These are phyloP conservation scores for Drosophila nr. perissopoda DNA, from an alignment of 2,888 invertebrate genomes.

Conservation along the genomic window DNA sequence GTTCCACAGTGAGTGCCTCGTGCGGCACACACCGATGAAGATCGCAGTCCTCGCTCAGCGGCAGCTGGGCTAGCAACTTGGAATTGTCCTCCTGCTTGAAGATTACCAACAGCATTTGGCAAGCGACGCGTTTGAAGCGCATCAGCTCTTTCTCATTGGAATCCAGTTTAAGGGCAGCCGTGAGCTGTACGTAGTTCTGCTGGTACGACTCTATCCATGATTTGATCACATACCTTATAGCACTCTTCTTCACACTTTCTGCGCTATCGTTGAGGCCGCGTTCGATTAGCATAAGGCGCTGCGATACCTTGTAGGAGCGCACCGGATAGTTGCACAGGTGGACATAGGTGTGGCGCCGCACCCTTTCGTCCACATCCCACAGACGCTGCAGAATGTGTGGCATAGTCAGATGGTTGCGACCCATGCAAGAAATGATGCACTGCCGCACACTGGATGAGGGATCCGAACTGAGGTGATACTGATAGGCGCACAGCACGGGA, in stretches of 20 bases:
- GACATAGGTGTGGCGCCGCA: slow-evolving; percentile 87
- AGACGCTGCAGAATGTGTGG: slow-evolving; percentile 89
- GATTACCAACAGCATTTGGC: slow-evolving; percentile 86
- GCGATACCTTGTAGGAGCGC: slow-evolving; percentile 87
- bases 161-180: slow-evolving; percentile 91
- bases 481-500: slow-evolving; percentile 90
- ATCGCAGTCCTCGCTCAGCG: slow-evolving; percentile 82
- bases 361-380: slow-evolving; percentile 91
- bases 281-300: slow-evolving; percentile 87
- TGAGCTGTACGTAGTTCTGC: slow-evolving; percentile 89
- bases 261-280: slow-evolving; percentile 88
- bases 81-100: slow-evolving; percentile 86
- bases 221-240: slow-evolving; percentile 87
- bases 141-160: slow-evolving; percentile 88
- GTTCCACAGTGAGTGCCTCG: slow-evolving; percentile 86
- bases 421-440: slow-evolving; percentile 90
- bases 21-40: slow-evolving; percentile 86
- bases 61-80: slow-evolving; percentile 85
- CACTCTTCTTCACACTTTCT: slow-evolving; percentile 85
- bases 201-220: slow-evolving; percentile 91
- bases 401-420: slow-evolving; percentile 89
- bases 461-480: slow-evolving; percentile 90
- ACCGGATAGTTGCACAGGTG: slow-evolving; percentile 85
- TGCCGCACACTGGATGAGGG: slow-evolving; percentile 90
- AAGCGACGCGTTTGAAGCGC: slow-evolving; percentile 86